These are phyloP conservation scores for Ranitomeya variabilis DNA, from an alignment of 2,113 vertebrate genomes.

Conservation along the genomic window DNA sequence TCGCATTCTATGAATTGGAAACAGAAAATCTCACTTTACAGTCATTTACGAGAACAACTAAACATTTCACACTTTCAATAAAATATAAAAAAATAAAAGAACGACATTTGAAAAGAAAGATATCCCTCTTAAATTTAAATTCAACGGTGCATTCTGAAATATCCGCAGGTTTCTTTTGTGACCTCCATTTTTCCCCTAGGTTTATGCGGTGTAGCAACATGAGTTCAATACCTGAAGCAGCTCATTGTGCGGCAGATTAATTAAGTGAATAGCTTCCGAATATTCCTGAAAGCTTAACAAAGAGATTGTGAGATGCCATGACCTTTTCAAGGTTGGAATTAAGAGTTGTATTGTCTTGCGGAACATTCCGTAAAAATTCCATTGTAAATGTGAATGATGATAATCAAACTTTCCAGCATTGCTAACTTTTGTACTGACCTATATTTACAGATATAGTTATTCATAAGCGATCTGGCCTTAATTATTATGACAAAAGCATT, in stretches of 20 bases:
- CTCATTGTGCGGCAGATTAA: neutral
- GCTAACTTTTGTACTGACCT: neutral
- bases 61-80: neutral
- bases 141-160: neutral
- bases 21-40: neutral
- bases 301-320: slow-evolving; percentile 23
- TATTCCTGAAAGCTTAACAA: neutral
- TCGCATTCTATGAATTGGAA: neutral
- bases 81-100: neutral
- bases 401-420: slow-evolving; percentile 16
- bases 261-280: slow-evolving; percentile 16
- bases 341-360: slow-evolving; percentile 22
- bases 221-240: neutral
- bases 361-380: slow-evolving; percentile 13
- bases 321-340: slow-evolving; percentile 39
- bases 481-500: slow-evolving; percentile 4
- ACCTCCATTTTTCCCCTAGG: neutral
- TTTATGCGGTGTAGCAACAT: neutral
- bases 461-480: neutral
- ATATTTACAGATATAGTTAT: slow-evolving; percentile 4
- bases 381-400: slow-evolving; percentile 5
- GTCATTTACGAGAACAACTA: neutral
- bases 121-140: neutral
- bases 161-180: neutral
- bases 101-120: neutral